phyloP scores from a whole-genome alignment of 2,888 invertebrate genomes.

The Eupithecia pulchellata region DNA sequence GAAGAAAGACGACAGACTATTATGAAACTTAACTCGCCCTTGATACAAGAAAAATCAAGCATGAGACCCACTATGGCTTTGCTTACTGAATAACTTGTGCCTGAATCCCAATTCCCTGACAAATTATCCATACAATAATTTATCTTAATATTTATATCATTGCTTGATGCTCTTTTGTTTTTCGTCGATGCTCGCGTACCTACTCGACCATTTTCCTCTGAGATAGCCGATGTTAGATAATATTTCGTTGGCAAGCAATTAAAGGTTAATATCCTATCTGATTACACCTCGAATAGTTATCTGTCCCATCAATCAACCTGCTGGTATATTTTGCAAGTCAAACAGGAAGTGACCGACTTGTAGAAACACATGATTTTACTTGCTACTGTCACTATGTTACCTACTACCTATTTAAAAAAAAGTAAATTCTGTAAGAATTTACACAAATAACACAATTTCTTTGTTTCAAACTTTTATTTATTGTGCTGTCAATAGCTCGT shows the following conservation, averaged over 20 bases:
- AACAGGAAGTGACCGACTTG: slow-evolving; percentile 40
- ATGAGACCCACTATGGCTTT: too few relatives aligned
- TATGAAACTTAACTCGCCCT: too few relatives aligned
- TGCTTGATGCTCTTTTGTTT: not conserved
- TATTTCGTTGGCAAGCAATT: slow-evolving; percentile 35
- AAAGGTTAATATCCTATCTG: slow-evolving; percentile 55
- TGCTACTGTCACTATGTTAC: not conserved
- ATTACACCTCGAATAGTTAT: slow-evolving; percentile 38
- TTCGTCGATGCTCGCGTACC: not conserved
- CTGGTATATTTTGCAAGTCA: slow-evolving; percentile 57
- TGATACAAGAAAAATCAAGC: too few relatives aligned
- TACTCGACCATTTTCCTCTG: not conserved
- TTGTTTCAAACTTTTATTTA: too few relatives aligned
- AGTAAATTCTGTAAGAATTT: too few relatives aligned
- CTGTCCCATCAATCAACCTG: slow-evolving; percentile 54
- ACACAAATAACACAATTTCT: too few relatives aligned
- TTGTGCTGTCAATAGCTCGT: too few relatives aligned
- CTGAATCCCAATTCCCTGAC: too few relatives aligned
- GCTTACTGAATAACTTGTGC: not conserved
- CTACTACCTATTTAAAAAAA: too few relatives aligned
- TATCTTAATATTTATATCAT: not conserved
- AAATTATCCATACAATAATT: too few relatives aligned
- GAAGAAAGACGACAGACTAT: too few relatives aligned
- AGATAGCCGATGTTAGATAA: not conserved
- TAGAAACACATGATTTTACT: slow-evolving; percentile 18